Evolutionary conservation across 2,797 vertebrate genomes (phyloP).

Genomic region (Pangasius krempfi): DNA sequence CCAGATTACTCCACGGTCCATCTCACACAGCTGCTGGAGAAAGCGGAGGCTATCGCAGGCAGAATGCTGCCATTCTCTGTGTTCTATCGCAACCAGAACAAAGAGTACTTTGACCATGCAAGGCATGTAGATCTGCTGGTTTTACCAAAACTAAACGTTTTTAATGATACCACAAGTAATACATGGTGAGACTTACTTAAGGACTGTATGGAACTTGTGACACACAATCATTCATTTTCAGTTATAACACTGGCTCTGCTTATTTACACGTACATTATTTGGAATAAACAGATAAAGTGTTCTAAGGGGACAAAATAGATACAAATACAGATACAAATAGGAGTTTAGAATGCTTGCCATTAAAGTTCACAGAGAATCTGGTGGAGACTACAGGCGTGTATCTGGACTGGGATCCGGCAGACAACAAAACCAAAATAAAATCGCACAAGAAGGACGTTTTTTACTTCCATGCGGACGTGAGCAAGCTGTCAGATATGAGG

Average conservation of each 20-base stretch:
- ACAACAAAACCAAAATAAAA: too few species aligned
- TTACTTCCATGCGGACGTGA: too few species aligned
- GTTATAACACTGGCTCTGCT: neutral
- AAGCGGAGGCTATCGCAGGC: constrained; percentile 88
- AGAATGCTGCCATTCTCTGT: constrained; percentile 90
- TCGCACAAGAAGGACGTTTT: neutral
- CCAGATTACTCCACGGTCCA: constrained; percentile 92
- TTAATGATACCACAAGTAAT: neutral
- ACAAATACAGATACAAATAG: neutral
- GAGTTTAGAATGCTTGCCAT: neutral
- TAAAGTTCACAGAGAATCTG: neutral
- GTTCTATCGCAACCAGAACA: constrained; percentile 94
- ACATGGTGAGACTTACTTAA: neutral
- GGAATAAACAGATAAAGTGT: neutral
- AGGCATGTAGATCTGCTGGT: constrained; percentile 59
- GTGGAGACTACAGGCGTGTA: neutral
- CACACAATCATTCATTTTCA: neutral
- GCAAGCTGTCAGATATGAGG: too few species aligned
- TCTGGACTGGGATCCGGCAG: neutral
- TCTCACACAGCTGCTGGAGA: constrained; percentile 89
- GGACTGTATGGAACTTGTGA: neutral
- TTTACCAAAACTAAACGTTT: neutral
- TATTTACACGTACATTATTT: neutral
- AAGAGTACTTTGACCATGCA: constrained; percentile 87
- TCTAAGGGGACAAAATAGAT: neutral